A percentile compares a stretch with the other conserved stretches of the same genome.
These are phyloP conservation scores for Ahaetulla prasina DNA, from an alignment of 2,113 vertebrate genomes.

Conservation along the genomic window DNA sequence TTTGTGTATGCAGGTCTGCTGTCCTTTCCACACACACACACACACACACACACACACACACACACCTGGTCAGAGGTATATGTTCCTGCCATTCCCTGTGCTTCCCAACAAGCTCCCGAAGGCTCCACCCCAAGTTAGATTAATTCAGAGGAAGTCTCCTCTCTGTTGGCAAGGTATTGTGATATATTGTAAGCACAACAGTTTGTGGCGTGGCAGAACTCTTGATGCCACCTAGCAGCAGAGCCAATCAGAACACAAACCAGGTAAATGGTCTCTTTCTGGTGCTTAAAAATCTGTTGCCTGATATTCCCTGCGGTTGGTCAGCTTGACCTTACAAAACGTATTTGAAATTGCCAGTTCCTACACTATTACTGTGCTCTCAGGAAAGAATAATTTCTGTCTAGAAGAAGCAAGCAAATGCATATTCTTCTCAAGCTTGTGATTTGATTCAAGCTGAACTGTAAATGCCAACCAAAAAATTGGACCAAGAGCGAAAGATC, in stretches of 20 bases:
- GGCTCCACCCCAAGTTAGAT: neutral
- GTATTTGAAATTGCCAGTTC: neutral
- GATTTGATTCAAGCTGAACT: conserved; percentile 38
- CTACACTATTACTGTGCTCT: neutral
- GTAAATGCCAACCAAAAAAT: conserved; percentile 33
- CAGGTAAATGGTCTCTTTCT: neutral
- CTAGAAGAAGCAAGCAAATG: neutral
- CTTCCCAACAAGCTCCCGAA: neutral
- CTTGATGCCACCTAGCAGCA: neutral
- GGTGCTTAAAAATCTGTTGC: neutral
- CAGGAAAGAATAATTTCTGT: neutral
- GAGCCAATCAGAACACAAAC: neutral
- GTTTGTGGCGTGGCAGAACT: neutral
- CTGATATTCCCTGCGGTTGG: neutral
- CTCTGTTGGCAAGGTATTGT: neutral
- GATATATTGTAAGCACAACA: neutral
- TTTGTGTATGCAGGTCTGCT: neutral
- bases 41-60: too few species aligned
- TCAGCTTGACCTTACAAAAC: neutral
- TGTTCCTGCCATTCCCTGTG: neutral
- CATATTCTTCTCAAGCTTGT: neutral
- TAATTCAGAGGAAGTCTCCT: neutral
- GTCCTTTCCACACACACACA: too few species aligned
- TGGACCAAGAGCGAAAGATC: conserved; percentile 10
- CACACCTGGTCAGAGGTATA: neutral